phyloP scores from a whole-genome alignment of 2,797 vertebrate genomes.

The Smutsia temminckii region DNA sequence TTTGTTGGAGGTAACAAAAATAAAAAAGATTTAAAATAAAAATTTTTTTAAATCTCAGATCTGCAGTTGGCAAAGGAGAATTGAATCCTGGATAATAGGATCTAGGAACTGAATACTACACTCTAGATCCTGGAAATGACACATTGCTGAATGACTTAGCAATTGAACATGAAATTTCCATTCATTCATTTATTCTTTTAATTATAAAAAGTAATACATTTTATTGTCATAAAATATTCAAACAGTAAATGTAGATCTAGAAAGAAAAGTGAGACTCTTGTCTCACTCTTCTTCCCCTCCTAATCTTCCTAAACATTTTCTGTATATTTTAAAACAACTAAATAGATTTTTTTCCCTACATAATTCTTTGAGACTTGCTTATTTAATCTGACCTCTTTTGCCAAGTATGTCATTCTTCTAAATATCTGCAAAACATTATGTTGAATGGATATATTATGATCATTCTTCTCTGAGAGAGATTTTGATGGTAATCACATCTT shows the following conservation, averaged over 20 bases:
- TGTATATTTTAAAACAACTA: background rate
- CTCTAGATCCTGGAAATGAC: background rate
- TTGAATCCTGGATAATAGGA: background rate
- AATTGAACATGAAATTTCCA: background rate
- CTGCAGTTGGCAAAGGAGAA: background rate
- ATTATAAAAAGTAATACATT: slow-evolving; percentile 15
- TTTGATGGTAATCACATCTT: background rate
- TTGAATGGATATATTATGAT: background rate
- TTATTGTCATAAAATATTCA: background rate
- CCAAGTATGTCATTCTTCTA: background rate
- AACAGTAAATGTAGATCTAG: background rate
- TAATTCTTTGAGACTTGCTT: slow-evolving; percentile 20
- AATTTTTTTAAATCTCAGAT: slow-evolving; percentile 2
- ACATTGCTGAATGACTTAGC: background rate
- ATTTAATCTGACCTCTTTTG: background rate
- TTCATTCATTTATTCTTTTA: background rate
- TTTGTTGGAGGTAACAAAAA: slow-evolving; percentile 21
- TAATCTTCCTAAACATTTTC: slow-evolving; percentile 14
- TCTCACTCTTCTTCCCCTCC: background rate
- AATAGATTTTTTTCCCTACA: background rate
- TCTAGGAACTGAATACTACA: background rate
- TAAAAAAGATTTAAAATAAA: background rate
- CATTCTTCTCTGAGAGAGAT: background rate
- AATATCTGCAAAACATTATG: background rate
- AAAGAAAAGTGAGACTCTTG: background rate